Evolutionary conservation across 1,140 invertebrate genomes (phyloP).

Genomic region (Oreohelix idahoensis): DNA sequence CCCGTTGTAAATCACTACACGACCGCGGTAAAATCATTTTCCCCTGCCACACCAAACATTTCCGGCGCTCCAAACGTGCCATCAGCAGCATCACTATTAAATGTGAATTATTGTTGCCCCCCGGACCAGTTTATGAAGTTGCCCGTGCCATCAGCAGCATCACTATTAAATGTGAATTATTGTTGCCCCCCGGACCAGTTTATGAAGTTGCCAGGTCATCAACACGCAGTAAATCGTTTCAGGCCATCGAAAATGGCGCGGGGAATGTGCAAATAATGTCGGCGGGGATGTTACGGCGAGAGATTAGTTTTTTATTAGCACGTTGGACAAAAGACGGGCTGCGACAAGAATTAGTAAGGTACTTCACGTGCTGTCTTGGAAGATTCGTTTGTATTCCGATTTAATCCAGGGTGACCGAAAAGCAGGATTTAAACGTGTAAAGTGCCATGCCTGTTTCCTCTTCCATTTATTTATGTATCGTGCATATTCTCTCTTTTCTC

Average conservation of each 20-base stretch:
- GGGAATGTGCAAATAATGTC: constrained; percentile 6
- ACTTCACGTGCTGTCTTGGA: not conserved
- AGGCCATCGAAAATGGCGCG: not conserved
- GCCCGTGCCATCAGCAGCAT: not conserved
- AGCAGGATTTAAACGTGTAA: too few species aligned
- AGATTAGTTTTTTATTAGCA: not conserved
- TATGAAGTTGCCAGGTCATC: constrained; percentile 1
- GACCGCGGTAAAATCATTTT: too few species aligned
- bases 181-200: not conserved
- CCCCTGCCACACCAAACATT: not conserved
- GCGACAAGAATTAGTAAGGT: not conserved
- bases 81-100: not conserved
- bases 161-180: constrained; percentile 6
- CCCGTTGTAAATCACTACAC: too few species aligned
- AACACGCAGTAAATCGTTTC: constrained; percentile 4
- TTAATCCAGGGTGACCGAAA: too few species aligned
- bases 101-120: constrained; percentile 5
- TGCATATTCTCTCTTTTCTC: too few species aligned
- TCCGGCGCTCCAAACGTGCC: not conserved
- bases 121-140: too few species aligned
- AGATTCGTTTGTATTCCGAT: not conserved
- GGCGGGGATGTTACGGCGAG: not conserved
- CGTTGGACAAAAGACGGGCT: not conserved
- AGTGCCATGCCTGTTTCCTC: too few species aligned
- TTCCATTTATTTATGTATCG: too few species aligned